phyloP scores from a whole-genome alignment of 2,113 vertebrate species.

The Jaculus jaculus region DNA sequence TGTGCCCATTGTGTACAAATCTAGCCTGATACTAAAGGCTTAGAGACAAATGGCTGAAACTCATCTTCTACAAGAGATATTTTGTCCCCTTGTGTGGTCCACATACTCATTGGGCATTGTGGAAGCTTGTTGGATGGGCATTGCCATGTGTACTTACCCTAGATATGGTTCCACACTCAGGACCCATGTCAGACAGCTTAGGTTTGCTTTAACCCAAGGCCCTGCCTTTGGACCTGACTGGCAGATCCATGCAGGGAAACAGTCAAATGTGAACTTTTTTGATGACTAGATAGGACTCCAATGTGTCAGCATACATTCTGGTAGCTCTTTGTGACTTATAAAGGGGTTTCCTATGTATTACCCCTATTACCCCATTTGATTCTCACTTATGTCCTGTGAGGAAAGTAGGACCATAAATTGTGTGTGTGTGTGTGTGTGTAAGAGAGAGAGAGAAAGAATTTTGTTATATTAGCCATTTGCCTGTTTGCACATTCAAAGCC shows the following conservation, averaged over 20 bases:
- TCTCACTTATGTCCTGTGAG: not conserved
- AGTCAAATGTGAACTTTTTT: not conserved
- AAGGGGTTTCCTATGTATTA: not conserved
- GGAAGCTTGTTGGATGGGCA: not conserved
- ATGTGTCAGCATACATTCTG: not conserved
- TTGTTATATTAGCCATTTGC: not conserved
- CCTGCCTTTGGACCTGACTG: no score
- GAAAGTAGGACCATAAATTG: not conserved
- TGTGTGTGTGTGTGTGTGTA: not conserved
- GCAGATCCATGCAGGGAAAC: not conserved
- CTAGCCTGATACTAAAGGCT: not conserved
- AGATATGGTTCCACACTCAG: not conserved
- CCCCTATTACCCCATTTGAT: not conserved
- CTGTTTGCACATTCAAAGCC: not conserved
- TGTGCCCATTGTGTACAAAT: not conserved
- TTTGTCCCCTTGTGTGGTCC: not conserved
- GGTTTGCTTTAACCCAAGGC: no score
- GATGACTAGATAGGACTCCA: not conserved
- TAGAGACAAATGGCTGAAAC: not conserved
- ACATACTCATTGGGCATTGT: not conserved
- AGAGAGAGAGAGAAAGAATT: not conserved
- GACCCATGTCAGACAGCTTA: no score
- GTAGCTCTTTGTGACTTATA: not conserved
- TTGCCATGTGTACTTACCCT: not conserved
- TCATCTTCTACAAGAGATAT: not conserved